Conservation (phyloP, 2,797 vertebrate genomes). For the Molossus alvarezi region DNA sequence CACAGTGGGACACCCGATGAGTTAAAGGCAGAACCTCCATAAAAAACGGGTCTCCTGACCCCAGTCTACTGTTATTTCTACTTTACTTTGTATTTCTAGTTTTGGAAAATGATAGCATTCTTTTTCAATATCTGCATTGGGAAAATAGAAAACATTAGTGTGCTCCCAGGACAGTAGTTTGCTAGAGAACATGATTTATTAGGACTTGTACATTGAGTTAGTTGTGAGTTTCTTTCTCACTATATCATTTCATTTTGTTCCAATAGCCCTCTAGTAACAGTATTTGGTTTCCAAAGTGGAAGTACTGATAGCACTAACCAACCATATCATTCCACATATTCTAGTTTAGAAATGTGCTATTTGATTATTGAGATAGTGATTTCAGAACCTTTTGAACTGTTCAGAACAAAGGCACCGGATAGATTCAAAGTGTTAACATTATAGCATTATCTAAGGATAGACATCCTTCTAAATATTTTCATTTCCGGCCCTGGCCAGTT, state of each 20-base stretch:
- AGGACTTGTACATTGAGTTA: slow-evolving; percentile 59
- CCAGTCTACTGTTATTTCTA: slow-evolving; percentile 13
- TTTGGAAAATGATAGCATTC: slow-evolving; percentile 34
- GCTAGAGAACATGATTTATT: slow-evolving; percentile 66
- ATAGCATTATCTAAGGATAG: slow-evolving; percentile 66
- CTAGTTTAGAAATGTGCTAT: slow-evolving; percentile 73
- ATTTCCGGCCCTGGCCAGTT: not conserved
- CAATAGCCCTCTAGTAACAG: slow-evolving; percentile 33
- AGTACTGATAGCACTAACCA: slow-evolving; percentile 59
- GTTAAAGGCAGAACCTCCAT: not conserved
- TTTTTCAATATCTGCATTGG: slow-evolving; percentile 62
- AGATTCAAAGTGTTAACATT: slow-evolving; percentile 76
- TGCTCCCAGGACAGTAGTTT: slow-evolving; percentile 60
- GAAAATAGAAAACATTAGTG: slow-evolving; percentile 45
- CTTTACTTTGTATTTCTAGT: slow-evolving; percentile 5
- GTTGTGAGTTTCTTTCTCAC: not conserved
- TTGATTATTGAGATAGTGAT: slow-evolving; percentile 77
- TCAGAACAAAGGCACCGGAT: slow-evolving; percentile 75
- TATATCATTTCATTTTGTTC: slow-evolving; percentile 70
- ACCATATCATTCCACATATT: slow-evolving; percentile 63
- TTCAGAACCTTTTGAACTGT: slow-evolving; percentile 70
- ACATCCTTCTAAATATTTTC: slow-evolving; percentile 78
- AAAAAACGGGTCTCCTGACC: not conserved
- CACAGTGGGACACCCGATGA: not conserved
- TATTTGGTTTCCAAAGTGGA: slow-evolving; percentile 75